A percentile compares a stretch with the other conserved stretches of the same genome.
Evolutionary conservation across 2,797 vertebrate species (phyloP).

Genomic region (Acanthornis magna): DNA sequence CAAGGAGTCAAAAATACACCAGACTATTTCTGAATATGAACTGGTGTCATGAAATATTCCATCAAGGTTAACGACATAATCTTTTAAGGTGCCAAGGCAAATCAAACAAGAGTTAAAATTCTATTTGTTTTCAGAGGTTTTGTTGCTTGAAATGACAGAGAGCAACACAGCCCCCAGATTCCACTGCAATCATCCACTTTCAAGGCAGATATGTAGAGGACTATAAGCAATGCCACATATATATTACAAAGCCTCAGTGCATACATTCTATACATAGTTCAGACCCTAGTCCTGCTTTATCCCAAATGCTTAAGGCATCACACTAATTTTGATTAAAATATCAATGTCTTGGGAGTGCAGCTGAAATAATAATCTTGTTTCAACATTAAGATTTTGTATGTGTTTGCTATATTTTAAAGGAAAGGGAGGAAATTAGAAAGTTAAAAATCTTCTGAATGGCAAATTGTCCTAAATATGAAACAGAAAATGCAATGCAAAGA

Average conservation of each 20-base stretch:
- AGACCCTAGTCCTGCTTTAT: not conserved
- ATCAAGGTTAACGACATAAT: not conserved
- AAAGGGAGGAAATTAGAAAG: not conserved
- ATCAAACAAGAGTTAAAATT: not conserved
- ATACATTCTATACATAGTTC: not conserved
- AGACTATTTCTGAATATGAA: not conserved
- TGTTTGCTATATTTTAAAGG: not conserved
- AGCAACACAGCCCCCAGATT: not conserved
- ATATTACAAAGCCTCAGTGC: not conserved
- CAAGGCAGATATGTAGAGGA: not conserved
- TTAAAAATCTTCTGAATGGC: not conserved
- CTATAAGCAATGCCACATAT: not conserved
- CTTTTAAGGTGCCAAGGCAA: not conserved
- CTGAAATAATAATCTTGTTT: not conserved
- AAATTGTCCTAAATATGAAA: not conserved
- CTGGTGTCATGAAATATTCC: not conserved
- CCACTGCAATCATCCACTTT: not conserved
- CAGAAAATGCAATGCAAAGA: not conserved
- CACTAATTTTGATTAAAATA: not conserved
- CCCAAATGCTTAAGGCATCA: not conserved
- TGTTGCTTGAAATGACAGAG: not conserved
- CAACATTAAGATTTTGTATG: not conserved
- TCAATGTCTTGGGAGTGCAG: not conserved
- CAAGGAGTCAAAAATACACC: not conserved
- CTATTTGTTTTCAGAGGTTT: not conserved